Conservation (phyloP, 2,888 invertebrate genomes). For the Ophion costatus region DNA sequence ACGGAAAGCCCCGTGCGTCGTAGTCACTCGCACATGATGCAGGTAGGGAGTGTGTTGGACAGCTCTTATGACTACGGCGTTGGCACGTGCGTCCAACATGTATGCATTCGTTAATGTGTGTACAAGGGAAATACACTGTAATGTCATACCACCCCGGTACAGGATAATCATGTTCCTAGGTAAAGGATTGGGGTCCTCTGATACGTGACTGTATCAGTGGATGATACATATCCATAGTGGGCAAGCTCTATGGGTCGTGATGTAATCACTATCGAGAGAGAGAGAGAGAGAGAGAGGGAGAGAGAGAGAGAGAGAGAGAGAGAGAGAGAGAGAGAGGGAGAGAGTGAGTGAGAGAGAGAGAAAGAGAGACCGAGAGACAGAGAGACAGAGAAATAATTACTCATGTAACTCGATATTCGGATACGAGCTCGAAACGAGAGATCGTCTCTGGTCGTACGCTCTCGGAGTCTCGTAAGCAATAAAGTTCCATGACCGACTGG, state of each 20-base stretch:
- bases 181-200: slow-evolving; percentile 49
- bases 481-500: slow-evolving; percentile 2
- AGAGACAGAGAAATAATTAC: slow-evolving; percentile 7
- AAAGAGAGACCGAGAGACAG: slow-evolving; percentile 1
- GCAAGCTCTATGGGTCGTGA: slow-evolving; percentile 19
- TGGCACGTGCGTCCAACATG: slow-evolving; percentile 57
- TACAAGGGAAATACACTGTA: slow-evolving; percentile 20
- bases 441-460: slow-evolving; percentile 25
- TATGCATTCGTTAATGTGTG: neutral
- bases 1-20: slow-evolving; percentile 1
- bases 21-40: slow-evolving; percentile 33
- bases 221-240: slow-evolving; percentile 11
- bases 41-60: slow-evolving; percentile 41
- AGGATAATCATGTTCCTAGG: slow-evolving; percentile 59
- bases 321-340: slow-evolving; percentile 8
- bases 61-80: slow-evolving; percentile 47
- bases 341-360: neutral
- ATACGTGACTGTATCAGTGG: slow-evolving; percentile 46
- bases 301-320: neutral
- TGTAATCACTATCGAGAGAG: slow-evolving; percentile 44
- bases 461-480: slow-evolving; percentile 10
- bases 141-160: slow-evolving; percentile 32
- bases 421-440: slow-evolving; percentile 41
- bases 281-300: neutral
- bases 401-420: slow-evolving; percentile 47